Evolutionary conservation across 2,888 invertebrate species (phyloP), one percentile per base, ranked within the genome.

Genomic region (Eugnorisma glareosa): DNA sequence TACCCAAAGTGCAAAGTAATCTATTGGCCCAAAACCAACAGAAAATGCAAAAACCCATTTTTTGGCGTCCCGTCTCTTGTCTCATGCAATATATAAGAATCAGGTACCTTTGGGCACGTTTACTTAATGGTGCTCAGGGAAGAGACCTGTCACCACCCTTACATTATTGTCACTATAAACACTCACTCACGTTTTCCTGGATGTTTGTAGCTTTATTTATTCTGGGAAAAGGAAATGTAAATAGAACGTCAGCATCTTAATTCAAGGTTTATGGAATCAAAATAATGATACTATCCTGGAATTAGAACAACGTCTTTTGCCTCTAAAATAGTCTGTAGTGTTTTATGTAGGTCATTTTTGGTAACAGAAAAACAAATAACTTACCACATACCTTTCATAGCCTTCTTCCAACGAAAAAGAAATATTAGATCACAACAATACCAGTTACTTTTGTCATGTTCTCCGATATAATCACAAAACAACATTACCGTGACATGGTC

Each of bases 401-500:
- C 70, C 64, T 73, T 77, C 64, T n/a, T 80, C 24, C 18, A 67
- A 77, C 73, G 45, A 71, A 77, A 81, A 77, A 75, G 57, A 81
- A 83, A 73, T 84, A 84, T 84, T 75, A 63, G 63, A 84, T 75
- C 67, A 75, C 69, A 68, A 84, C 66, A 77, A 73, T 71, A 78
- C 68, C 69, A 70, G 73, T 78, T 75, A 77, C 73, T 73, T 63
- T 73, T 74, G 40, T 77, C 75, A 77, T 77, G 69, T 81, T 77
- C 81, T 73, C 64, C 69, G 75, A 81, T 67, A 83, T 84, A 86
- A 86, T 86, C 75, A 84, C 75, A 77, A 75, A 86, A 86, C 73
- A 77, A 73, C 79, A 86, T 84, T 84, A 84, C 75, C 18, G 73
- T 86, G 77, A 86, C 84, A 73, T 69, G 67, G 73, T 61, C 66